phyloP scores from a whole-genome alignment of 1,140 invertebrate genomes.

The Euura lappo region DNA sequence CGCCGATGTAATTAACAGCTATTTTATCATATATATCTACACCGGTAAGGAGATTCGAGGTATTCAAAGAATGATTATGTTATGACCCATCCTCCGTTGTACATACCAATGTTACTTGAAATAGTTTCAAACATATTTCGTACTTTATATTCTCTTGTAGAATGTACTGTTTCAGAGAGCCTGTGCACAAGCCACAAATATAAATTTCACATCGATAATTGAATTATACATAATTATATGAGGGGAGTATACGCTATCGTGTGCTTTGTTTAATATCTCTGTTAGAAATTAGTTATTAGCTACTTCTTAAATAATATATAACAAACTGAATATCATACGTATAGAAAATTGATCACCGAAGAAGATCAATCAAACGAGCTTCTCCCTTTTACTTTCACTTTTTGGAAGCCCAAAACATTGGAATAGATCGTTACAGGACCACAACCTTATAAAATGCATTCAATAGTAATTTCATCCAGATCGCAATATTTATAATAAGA shows the following conservation, averaged over 20 bases:
- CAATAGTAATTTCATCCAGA: background rate
- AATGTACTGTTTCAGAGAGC: too few species aligned
- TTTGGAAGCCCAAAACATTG: constrained; percentile 1
- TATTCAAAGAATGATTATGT: background rate
- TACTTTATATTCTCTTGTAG: too few species aligned
- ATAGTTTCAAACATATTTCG: too few species aligned
- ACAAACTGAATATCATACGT: background rate
- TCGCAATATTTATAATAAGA: background rate
- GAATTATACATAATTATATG: too few species aligned
- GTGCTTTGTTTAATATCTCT: constrained; percentile 14
- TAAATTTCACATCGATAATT: too few species aligned
- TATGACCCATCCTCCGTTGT: too few species aligned
- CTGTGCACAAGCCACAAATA: too few species aligned
- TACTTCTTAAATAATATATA: constrained; percentile 17
- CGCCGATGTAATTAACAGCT: background rate
- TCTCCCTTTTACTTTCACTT: background rate
- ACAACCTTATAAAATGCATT: background rate
- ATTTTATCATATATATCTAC: background rate
- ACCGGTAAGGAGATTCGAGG: background rate
- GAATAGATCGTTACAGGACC: background rate
- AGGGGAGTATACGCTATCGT: too few species aligned
- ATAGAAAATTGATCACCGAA: background rate
- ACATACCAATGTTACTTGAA: too few species aligned
- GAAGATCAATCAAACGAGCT: background rate
- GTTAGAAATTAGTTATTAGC: constrained; percentile 22